These are phyloP conservation scores for Danio albolineatus DNA, from an alignment of 2,797 vertebrate species.

Conservation along the genomic window DNA sequence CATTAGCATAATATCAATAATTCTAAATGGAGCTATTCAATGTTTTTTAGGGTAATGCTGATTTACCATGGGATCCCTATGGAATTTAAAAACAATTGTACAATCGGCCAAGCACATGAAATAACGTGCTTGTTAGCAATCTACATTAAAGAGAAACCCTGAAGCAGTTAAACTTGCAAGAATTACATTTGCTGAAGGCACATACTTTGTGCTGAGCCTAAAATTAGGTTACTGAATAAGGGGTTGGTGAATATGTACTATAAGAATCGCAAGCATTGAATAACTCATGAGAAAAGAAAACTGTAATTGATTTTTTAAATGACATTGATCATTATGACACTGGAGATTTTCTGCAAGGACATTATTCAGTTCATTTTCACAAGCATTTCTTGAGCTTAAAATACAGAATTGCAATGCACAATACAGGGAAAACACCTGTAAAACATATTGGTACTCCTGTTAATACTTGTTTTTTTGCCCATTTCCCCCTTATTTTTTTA, in stretches of 20 bases:
- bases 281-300: neutral
- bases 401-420: too few relatives aligned
- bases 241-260: neutral
- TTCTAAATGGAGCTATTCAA: neutral
- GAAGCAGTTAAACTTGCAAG: neutral
- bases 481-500: too few relatives aligned
- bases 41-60: neutral
- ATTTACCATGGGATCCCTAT: neutral
- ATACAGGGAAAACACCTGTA: too few relatives aligned
- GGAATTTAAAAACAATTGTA: neutral
- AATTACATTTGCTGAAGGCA: neutral
- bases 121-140: too few relatives aligned
- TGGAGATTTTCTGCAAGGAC: too few relatives aligned
- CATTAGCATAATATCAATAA: conserved; percentile 8
- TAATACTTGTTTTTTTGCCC: too few relatives aligned
- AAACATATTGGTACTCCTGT: too few relatives aligned
- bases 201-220: too few relatives aligned
- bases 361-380: too few relatives aligned
- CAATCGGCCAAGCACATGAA: too few relatives aligned
- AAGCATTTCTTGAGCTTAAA: too few relatives aligned
- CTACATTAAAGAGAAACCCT: neutral
- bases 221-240: neutral
- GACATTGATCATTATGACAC: too few relatives aligned
- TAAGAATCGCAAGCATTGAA: neutral
- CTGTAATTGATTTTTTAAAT: neutral